Evolutionary conservation across 2,797 vertebrate genomes (phyloP), one percentile per base, ranked within the genome.

Genomic region (Microtus obscurus): DNA sequence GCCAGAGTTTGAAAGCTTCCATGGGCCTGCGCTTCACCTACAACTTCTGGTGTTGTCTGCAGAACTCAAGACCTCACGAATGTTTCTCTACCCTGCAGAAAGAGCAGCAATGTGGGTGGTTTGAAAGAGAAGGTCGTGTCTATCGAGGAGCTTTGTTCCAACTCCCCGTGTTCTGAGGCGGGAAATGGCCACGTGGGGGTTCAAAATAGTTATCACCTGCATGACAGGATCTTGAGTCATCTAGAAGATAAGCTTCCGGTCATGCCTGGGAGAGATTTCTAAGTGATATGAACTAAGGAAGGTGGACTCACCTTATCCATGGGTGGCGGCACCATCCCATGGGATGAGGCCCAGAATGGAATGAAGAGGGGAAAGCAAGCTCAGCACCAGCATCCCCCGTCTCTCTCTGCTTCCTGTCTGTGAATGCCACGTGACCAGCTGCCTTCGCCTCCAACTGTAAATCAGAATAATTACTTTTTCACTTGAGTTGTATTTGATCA

Each of bases 31-130:
- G 25, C 40, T 86, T 89, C 23, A 61, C 65, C 63, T 59, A 53
- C 25, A 34, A 25, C 73, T 71, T 80, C 76, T 31, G 27, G 13
- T 4, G 63, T 23, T 79, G 34, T 40, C 27, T 61, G 2, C 0
- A 67, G 91, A 82, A 45, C 87, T 87, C 48, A 23, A 71, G 48
- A 73, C 65, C n/a, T 82, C 63, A 23, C 88, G 45, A 73, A 65
- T 31, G 23, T 53, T 69, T 34, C 29, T 19, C 17, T 69, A 12
- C 56, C 29, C 34, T 67, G 25, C 29, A 74, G 56, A n/a, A 56
- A 85, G 74, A 21, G n/a, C 29, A 6, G 3, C 37, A 16, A 81
- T 13, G 8, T 16, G 37, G 14, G 29, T 51, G 25, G 23, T 59
- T 77, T 14, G 4, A 9, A 1, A 69, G 5, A 43, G 43, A 14